Base-by-base conservation (phyloP, 2,113 vertebrate species). In the Burhinus bistriatus region DNA sequence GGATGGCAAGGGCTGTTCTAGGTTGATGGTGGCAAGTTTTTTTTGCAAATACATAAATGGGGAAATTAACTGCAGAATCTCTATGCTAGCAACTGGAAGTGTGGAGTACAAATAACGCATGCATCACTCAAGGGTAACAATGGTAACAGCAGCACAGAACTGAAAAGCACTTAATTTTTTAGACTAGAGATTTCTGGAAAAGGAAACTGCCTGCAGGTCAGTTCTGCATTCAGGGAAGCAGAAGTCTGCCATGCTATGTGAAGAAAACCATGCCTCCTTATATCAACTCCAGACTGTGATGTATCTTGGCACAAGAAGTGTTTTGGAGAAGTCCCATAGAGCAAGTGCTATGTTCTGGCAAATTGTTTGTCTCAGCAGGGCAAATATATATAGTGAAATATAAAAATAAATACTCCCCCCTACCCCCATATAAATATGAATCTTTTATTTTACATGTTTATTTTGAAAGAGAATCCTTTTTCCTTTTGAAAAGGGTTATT, bases 231-330 rank as follows among this genome's bases (percentile, higher is more conserved):
- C 19, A 73, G n/a, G 52, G 54, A 72, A 58, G 13, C 1, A 65
- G 49, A 47, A 42, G 18, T 51, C 29, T 45, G 22, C 44, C 6
- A 5, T 14, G 8, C 10, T 45, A 3, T 2, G 15, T 25, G 40
- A 70, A n/a, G 14, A 62, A 80, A 87, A 32, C 5, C 16, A 25
- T 44, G 21, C 27, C 2, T 4, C 32, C 20, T 34, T 36, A 19
- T 32, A 9, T 61, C 3, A 3, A 11, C 55, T 75, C n/a, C 6
- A 8, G 17, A 5, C 25, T n/a, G 9, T 0, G 4, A 16, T 13
- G 14, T 23, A 13, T 62, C 36, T 80, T 42, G 30, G 36, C 42
- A 34, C 29, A 68, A 17, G 16, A 27, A 62, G 22, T 9, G 12
- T 38, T 44, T 34, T 84, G 38, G 34, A 58, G 15, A 57, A 87